Base-by-base conservation (phyloP, 1,140 invertebrate genomes). In the Andrena cerasifolii region DNA sequence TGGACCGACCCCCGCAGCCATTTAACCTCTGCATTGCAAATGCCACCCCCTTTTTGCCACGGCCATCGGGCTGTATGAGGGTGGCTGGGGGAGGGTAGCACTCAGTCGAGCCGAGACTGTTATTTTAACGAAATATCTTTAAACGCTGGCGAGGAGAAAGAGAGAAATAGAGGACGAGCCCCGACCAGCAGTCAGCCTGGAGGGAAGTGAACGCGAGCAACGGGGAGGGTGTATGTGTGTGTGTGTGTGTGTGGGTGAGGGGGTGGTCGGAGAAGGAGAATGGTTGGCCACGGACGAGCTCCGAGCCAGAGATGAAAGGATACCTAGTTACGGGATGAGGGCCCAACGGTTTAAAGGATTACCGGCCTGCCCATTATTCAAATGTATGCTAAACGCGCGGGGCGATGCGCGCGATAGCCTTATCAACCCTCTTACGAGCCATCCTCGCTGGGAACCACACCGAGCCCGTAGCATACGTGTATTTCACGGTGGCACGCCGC, bases 21-120 rank as follows among this genome's bases (percentile, higher is more conserved):
- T 92, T 93, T 93, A 93, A 92, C 89, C 92, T 92, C 92, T 92
- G 92, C 92, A 92, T 93, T 93, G 91, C 91, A 93, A 93, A 93
- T 93, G 90, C 91, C 91, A 91, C 91, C 91, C 91, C 87, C 88
- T 92, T 90, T 91, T 90, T 89, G 79, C 88, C 82, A 79, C 82
- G 75, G 49, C 79, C 78, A 80, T 86, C 80, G 82, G 80, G 59
- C 54, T 63, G 74, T 77, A 47, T 71, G 74, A 80, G 83, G 82
- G 83, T 65, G 59, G 76, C 73, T 49, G 59, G 36, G 71, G 65
- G 76, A 56, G 47, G 61, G 51, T 59, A 56, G 56, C 75, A 70
- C 76, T 68, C 72, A 75, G 70, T 78, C 82, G 85, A 86, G 86
- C 83, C 89, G 86, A 88, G 86, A 91, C 90, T 92, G 90, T 93